Evolutionary conservation across 2,113 vertebrate genomes (phyloP), one percentile per base, ranked within the genome.

Genomic region (Coryphaenoides rupestris): DNA sequence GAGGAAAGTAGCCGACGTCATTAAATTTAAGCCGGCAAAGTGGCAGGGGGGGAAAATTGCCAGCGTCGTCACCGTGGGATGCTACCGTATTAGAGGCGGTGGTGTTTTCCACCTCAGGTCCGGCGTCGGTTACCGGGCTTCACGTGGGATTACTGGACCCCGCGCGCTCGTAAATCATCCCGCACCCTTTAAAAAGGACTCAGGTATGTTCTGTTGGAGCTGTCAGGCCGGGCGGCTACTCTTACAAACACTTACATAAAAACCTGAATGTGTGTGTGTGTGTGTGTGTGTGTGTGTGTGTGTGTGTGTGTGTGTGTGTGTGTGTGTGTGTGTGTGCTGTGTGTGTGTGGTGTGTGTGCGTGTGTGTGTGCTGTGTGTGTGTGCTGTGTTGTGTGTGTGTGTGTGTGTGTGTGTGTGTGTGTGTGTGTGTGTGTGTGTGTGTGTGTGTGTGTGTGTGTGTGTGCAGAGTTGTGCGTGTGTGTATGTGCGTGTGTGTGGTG

Each of bases 41-140:
- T 59, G 68, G n/a, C n/a, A n/a, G n/a, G n/a, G n/a, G 84, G 84
- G 81, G 85, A 77, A 66, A 82, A 85, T 77, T 74, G 58, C 65
- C 75, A 53, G 6, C 26, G 62, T 60, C 68, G 60, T 62, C 62
- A 28, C 72, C 60, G 4, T 28, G 49, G 76, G 81, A 81, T 63
- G 76, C 63, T 60, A 70, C 66, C n/a, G 49, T 83, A 73, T 79
- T 80, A 86, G 82, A 81, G 86, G 73, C 67, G 50, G 63, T 66
- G n/a, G n/a, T n/a, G n/a, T 73, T 84, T 88, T 88, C 77, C 73
- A 60, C 66, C 68, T 50, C 3, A 21, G 6, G 40, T 62, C 72
- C 33, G 3, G 23, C 67, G 16, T 2, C 1, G 58, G 66, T 58
- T 56, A 33, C 66, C 75, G 84, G n/a, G 66, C 60, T 80, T 69